phyloP scores from a whole-genome alignment of 2,797 vertebrate genomes.

The Hydrolagus colliei region DNA sequence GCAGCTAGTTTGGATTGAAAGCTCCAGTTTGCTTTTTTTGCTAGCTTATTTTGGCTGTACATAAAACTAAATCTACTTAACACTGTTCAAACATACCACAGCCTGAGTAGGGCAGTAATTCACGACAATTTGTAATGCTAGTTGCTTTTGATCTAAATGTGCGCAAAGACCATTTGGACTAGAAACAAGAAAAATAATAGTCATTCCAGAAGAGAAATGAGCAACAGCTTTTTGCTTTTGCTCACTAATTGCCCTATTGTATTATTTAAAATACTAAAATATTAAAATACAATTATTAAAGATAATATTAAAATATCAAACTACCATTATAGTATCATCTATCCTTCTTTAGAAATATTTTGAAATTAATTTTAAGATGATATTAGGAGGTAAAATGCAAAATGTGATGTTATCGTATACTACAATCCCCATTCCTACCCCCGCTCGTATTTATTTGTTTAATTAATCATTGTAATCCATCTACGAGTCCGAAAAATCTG shows the following conservation, averaged over 20 bases:
- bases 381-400: too few species aligned
- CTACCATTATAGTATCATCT: neutral
- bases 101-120: neutral
- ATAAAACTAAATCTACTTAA: constrained; percentile 28
- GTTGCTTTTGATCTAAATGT: constrained; percentile 15
- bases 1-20: constrained; percentile 16
- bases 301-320: too few species aligned
- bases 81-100: constrained; percentile 25
- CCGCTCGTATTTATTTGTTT: neutral
- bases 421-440: too few species aligned
- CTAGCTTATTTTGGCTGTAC: constrained; percentile 7
- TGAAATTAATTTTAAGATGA: neutral
- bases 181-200: neutral
- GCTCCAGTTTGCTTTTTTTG: constrained; percentile 22
- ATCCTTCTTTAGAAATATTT: neutral
- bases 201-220: neutral
- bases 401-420: too few species aligned
- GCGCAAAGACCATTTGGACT: neutral
- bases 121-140: constrained; percentile 8
- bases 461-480: neutral
- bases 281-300: too few species aligned
- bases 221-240: neutral
- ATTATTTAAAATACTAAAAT: neutral
- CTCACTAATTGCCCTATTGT: neutral
- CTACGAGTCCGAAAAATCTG: neutral